Base-by-base conservation (phyloP, 2,113 vertebrate genomes). In the Jaculus jaculus region DNA sequence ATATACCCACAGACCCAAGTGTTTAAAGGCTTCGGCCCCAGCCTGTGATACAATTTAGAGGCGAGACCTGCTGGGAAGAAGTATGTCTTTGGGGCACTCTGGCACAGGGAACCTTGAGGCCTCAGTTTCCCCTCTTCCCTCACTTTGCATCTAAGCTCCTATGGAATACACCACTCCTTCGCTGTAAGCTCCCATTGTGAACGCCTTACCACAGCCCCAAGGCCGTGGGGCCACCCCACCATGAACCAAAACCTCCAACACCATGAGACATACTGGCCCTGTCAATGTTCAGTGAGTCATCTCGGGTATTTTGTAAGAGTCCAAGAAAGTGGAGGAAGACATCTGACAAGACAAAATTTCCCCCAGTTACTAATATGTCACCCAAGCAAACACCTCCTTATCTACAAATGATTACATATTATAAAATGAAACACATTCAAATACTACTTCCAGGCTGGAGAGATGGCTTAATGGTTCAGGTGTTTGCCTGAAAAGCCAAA, bases 341-440 rank as follows among this genome's bases (percentile, higher is more conserved):
- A 54, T 39, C 5, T 61, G 72, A 72, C 18, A 28, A 20, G 51
- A 12, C 2, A 58, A 37, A 63, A 5, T 20, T 87, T n/a, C 85
- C 39, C 23, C 81, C 26, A 83, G 20, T 65, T 23, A 80, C 51
- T 68, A 34, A n/a, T 7, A 58, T 0, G 58, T 3, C 75, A 16
- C 30, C 23, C 74, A 30, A 37, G 39, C 24, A 73, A 93, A 85
- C 71, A 47, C n/a, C 72, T 34, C 47, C 7, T 84, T 39, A 24
- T 84, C 58, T 88, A 39, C 18, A 24, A 28, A 37, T 32, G 26
- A 90, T 42, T 87, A 63, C 74, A 90, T 93, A 34, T 78, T 90
- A 92, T 8, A 87, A 93, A 75, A 7, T 3, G 15, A 1, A 18
- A 66, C 7, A 66, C 47, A 47, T 42, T 51, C 42, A 47, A 47